phyloP scores from a whole-genome alignment of 2,797 vertebrate species.

The Kryptolebias ocellatus region DNA sequence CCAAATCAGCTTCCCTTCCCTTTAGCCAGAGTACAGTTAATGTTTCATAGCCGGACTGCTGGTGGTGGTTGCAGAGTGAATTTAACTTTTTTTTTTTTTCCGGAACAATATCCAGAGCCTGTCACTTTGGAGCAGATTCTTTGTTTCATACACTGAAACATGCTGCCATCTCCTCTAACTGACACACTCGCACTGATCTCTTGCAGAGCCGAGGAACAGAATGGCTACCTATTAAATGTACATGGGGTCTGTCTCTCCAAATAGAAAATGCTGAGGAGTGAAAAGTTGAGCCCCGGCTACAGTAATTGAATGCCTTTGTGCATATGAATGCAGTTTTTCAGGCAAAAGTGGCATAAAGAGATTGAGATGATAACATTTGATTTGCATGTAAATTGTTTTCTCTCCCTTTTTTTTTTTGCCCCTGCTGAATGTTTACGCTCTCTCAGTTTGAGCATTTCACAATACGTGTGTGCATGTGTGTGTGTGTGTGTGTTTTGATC shows the following conservation, averaged over 20 bases:
- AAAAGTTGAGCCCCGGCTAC: conserved; percentile 73
- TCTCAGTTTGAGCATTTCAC: conserved; percentile 51
- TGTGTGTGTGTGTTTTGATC: conserved; percentile 38
- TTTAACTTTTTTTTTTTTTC: conserved; percentile 68
- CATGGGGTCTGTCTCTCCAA: conserved; percentile 71
- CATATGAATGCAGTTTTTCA: conserved; percentile 79
- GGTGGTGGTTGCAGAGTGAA: conserved; percentile 73
- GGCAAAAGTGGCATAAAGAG: conserved; percentile 75
- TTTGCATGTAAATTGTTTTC: conserved; percentile 87
- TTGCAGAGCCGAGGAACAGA: conserved; percentile 65
- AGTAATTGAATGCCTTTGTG: conserved; percentile 80
- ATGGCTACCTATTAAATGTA: conserved; percentile 79
- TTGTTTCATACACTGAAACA: conserved; percentile 85
- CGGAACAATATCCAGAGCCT: conserved; percentile 78
- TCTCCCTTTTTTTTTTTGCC: conserved; percentile 52
- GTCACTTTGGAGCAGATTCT: conserved; percentile 78
- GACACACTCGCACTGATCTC: conserved; percentile 69
- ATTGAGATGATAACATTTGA: conserved; percentile 83
- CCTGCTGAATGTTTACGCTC: conserved; percentile 61
- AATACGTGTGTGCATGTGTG: not conserved
- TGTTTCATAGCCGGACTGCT: conserved; percentile 75
- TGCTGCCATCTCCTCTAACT: conserved; percentile 79
- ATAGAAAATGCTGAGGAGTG: conserved; percentile 75
- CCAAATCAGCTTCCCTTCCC: conserved; percentile 78
- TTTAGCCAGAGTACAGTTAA: conserved; percentile 78